phyloP scores from a whole-genome alignment of 2,113 vertebrate genomes.

The Litocranius walleri region DNA sequence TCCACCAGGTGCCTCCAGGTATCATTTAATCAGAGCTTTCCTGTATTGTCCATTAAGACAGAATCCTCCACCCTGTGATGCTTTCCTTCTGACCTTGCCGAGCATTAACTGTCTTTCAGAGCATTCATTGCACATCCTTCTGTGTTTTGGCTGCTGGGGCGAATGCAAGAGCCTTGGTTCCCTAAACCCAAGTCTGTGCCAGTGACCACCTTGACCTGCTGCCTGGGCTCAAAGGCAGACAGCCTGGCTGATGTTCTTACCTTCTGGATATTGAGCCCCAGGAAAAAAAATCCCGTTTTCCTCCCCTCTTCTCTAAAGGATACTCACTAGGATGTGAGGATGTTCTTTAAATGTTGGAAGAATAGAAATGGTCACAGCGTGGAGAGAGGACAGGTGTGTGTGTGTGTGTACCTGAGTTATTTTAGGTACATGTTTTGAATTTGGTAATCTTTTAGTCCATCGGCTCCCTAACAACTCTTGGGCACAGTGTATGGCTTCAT shows the following conservation, averaged over 20 bases:
- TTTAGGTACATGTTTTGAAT: not conserved
- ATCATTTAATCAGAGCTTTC: not conserved
- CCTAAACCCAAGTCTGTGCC: not conserved
- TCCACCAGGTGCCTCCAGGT: not conserved
- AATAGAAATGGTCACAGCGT: not conserved
- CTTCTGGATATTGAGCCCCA: not conserved
- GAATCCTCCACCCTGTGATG: not conserved
- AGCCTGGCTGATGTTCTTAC: not conserved
- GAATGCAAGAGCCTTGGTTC: not conserved
- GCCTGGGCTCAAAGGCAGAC: not conserved
- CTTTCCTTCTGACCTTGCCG: not conserved
- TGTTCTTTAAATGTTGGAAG: not conserved
- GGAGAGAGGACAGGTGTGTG: not conserved
- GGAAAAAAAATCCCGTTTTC: not conserved
- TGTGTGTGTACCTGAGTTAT: not conserved
- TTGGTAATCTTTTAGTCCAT: not conserved
- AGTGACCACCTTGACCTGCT: not conserved
- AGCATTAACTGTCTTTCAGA: not conserved
- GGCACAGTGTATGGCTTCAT: not conserved
- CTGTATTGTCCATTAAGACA: not conserved
- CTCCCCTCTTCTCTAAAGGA: not conserved
- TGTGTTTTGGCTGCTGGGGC: not conserved
- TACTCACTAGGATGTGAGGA: not conserved
- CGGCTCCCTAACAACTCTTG: not conserved
- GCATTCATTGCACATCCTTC: not conserved